Percentiles rank a stretch among this genome's conserved stretches.
These are phyloP conservation scores for Eilema griseolum DNA, from an alignment of 2,888 invertebrate genomes.

Conservation along the genomic window DNA sequence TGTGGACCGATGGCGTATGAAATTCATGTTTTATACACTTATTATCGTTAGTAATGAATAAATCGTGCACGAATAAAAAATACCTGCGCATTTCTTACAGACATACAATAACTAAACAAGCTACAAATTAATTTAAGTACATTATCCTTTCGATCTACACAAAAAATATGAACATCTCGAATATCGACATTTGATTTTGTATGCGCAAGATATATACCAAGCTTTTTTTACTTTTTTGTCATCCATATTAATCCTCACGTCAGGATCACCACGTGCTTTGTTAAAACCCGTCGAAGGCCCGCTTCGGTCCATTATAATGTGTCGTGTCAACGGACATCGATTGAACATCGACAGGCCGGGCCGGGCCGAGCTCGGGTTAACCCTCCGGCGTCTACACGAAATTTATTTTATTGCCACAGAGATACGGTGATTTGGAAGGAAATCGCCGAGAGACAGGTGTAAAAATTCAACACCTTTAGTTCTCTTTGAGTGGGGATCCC, in stretches of 20 bases:
- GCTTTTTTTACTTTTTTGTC: constrained; percentile 75
- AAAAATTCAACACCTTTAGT: constrained; percentile 84
- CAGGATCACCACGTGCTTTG: constrained; percentile 85
- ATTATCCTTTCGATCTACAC: constrained; percentile 71
- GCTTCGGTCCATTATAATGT: constrained; percentile 84
- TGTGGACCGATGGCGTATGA: constrained; percentile 70
- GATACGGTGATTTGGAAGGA: constrained; percentile 85
- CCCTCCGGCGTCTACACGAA: constrained; percentile 85
- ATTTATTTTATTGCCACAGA: constrained; percentile 86
- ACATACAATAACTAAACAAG: constrained; percentile 60
- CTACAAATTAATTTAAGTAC: constrained; percentile 72
- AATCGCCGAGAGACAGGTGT: constrained; percentile 85
- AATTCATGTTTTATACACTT: constrained; percentile 50
- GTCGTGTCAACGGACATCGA: constrained; percentile 86
- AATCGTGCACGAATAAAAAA: constrained; percentile 41
- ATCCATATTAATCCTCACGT: constrained; percentile 85
- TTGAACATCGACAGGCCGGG: constrained; percentile 82
- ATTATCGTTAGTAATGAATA: constrained; percentile 44
- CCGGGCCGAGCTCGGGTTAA: constrained; percentile 70
- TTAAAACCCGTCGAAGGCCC: constrained; percentile 82
- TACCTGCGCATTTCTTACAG: constrained; percentile 41
- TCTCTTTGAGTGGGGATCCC: constrained; percentile 74
- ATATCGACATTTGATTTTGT: constrained; percentile 77
- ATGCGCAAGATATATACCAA: constrained; percentile 73
- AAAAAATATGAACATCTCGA: constrained; percentile 62